phyloP scores from a whole-genome alignment of 2,797 vertebrate species.

The Cyprinella venusta region DNA sequence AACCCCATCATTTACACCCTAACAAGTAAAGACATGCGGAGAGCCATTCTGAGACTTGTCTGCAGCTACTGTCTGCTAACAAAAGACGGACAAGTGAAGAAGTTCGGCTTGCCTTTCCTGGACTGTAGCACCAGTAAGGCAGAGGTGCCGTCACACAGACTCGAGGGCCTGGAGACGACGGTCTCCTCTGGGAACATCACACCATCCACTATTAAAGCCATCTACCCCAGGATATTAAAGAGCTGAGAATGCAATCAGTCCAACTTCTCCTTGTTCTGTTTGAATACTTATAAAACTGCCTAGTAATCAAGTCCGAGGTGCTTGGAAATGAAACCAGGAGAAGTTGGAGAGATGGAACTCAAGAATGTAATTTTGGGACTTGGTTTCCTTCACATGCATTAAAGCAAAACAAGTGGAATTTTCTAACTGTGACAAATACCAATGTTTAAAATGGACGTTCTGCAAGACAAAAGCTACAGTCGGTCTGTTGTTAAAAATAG shows the following conservation, averaged over 20 bases:
- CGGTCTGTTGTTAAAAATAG: not conserved
- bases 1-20: slow-evolving; percentile 94
- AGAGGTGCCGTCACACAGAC: slow-evolving; percentile 79
- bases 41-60: slow-evolving; percentile 81
- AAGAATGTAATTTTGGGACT: not conserved
- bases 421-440: slow-evolving; percentile 23
- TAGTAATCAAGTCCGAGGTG: not conserved
- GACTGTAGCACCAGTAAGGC: slow-evolving; percentile 85
- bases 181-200: slow-evolving; percentile 80
- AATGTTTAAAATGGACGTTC: slow-evolving; percentile 24
- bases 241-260: slow-evolving; percentile 64
- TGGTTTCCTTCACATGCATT: slow-evolving; percentile 20
- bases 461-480: not conserved
- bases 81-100: slow-evolving; percentile 77
- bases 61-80: slow-evolving; percentile 78
- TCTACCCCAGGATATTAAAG: slow-evolving; percentile 73
- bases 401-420: slow-evolving; percentile 1
- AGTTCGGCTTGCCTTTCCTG: slow-evolving; percentile 78
- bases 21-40: slow-evolving; percentile 88
- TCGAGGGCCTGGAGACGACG: slow-evolving; percentile 79
- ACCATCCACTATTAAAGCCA: slow-evolving; percentile 75
- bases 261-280: not conserved
- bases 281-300: slow-evolving; percentile 16
- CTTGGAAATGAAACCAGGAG: not conserved
- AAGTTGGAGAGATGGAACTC: not conserved